Percentiles rank a stretch among this genome's conserved stretches.
Conservation (phyloP, 2,113 vertebrate species). For the Oriolus oriolus region DNA sequence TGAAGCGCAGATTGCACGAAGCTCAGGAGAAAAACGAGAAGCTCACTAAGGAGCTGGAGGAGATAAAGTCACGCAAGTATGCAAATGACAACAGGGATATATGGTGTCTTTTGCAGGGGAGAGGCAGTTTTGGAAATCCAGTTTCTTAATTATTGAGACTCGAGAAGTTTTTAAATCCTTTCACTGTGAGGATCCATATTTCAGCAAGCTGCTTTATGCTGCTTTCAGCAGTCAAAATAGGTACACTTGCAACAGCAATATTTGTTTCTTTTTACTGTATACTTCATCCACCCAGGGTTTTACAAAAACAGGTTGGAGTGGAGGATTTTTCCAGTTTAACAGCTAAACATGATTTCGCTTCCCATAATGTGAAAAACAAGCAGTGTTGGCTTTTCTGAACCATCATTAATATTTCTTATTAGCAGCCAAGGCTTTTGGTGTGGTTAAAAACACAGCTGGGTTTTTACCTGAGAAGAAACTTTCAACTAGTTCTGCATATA, state of each 20-base stretch:
- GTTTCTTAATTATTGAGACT: background rate
- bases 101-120: background rate
- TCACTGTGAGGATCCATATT: background rate
- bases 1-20: conserved; percentile 88
- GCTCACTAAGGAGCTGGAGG: conserved; percentile 89
- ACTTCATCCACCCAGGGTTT: background rate
- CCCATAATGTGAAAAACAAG: background rate
- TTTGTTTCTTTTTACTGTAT: background rate
- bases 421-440: background rate
- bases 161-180: background rate
- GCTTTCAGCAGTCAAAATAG: background rate
- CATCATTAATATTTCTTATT: background rate
- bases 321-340: background rate
- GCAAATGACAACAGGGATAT: background rate
- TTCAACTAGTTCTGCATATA: background rate
- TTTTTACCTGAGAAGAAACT: background rate
- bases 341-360: background rate
- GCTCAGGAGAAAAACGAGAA: conserved; percentile 91
- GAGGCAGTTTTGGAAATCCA: background rate
- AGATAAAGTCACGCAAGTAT: conserved; percentile 94
- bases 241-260: background rate
- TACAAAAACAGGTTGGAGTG: background rate
- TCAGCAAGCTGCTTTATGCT: background rate
- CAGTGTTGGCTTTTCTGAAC: background rate
- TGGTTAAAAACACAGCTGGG: background rate